phyloP scores from a whole-genome alignment of 2,797 vertebrate species.

The Malacoctenus gilli region DNA sequence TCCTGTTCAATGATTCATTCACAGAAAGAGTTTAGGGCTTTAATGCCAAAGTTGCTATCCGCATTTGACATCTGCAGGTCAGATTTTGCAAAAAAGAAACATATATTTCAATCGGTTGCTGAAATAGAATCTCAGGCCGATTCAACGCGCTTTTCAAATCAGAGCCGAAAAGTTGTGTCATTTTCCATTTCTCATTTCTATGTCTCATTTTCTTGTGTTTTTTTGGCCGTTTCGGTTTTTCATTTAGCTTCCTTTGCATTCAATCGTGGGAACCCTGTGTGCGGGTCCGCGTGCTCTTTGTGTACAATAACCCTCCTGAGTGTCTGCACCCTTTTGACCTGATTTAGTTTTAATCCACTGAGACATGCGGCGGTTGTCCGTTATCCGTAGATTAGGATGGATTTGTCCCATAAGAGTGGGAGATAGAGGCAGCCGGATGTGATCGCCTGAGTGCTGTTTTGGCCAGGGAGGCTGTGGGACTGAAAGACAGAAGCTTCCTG shows the following conservation, averaged over 20 bases:
- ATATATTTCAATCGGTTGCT: too few species aligned
- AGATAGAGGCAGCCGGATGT: conserved; percentile 38
- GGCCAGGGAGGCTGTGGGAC: conserved; percentile 17
- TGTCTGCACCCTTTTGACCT: conserved; percentile 56
- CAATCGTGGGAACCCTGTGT: not conserved
- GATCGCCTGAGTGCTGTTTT: conserved; percentile 33
- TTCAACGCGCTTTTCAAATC: too few species aligned
- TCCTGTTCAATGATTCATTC: conserved; percentile 50
- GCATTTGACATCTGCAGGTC: too few species aligned
- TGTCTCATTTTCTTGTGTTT: conserved; percentile 1
- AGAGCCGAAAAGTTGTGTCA: too few species aligned
- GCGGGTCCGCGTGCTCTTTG: conserved; percentile 13
- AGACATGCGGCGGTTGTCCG: conserved; percentile 50
- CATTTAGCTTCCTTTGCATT: conserved; percentile 4
- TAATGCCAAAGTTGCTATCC: conserved; percentile 6
- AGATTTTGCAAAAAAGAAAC: too few species aligned
- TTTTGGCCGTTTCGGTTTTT: conserved; percentile 18
- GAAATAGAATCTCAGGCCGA: too few species aligned
- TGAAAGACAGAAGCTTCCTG: conserved; percentile 24
- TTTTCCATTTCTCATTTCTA: not conserved
- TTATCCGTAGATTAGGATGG: conserved; percentile 66
- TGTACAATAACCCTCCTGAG: conserved; percentile 41
- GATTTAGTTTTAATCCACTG: conserved; percentile 54
- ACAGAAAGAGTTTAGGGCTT: conserved; percentile 22
- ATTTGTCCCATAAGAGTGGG: conserved; percentile 52